These are phyloP conservation scores for Thermophis baileyi DNA, from an alignment of 2,113 vertebrate genomes.

Conservation along the genomic window DNA sequence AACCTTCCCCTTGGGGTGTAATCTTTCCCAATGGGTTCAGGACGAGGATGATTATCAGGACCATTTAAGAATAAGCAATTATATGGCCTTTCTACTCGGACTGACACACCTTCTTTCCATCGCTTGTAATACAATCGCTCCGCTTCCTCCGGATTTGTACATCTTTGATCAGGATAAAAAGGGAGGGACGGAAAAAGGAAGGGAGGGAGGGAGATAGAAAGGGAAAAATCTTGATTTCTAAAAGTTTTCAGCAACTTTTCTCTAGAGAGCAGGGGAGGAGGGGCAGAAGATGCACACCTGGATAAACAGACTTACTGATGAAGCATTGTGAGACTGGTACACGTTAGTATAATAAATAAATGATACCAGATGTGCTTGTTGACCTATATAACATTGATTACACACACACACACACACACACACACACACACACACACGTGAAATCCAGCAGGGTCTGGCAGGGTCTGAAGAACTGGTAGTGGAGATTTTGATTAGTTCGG, in stretches of 20 bases:
- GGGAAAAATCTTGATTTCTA: not conserved
- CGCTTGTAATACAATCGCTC: not conserved
- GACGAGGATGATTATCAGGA: not conserved
- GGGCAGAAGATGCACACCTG: not conserved
- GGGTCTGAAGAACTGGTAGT: too few species aligned
- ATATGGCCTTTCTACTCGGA: not conserved
- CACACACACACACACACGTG: too few species aligned
- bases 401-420: too few species aligned
- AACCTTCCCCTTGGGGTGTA: constrained; percentile 8
- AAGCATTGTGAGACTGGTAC: not conserved
- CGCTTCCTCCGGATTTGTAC: not conserved
- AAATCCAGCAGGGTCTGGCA: too few species aligned
- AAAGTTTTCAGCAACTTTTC: not conserved
- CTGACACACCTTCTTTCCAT: not conserved
- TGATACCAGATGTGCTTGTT: not conserved
- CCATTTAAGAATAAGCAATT: constrained; percentile 3
- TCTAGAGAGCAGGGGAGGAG: not conserved
- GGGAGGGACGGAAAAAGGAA: too few species aligned
- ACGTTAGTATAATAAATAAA: not conserved
- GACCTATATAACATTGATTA: not conserved
- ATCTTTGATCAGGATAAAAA: not conserved
- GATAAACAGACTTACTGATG: not conserved
- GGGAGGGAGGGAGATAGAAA: not conserved
- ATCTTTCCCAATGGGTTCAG: not conserved
- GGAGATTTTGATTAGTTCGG: too few species aligned